phyloP scores from a whole-genome alignment of 2,797 vertebrate genomes.

The Prionace glauca region DNA sequence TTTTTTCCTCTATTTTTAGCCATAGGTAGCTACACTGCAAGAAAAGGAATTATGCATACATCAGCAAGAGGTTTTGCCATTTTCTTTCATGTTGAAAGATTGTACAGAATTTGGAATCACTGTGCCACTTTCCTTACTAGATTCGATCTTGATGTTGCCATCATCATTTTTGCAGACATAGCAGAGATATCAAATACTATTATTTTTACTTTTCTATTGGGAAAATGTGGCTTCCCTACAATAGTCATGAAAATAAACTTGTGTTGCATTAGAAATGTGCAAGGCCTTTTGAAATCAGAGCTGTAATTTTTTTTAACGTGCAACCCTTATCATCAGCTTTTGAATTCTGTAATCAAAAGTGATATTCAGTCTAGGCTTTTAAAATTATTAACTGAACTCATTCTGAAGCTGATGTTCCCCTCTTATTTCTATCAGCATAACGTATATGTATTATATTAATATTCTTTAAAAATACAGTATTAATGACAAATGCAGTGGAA shows the following conservation, averaged over 20 bases:
- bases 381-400: not conserved
- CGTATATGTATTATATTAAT: not conserved
- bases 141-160: constrained; percentile 59
- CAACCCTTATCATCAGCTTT: not conserved
- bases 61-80: constrained; percentile 53
- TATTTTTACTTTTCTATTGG: constrained; percentile 46
- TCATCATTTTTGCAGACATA: constrained; percentile 60
- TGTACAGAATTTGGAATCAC: constrained; percentile 63
- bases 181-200: not conserved
- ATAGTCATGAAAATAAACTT: not conserved
- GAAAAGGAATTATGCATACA: constrained; percentile 56
- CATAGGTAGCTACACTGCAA: constrained; percentile 49
- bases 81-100: constrained; percentile 61
- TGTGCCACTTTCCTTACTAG: constrained; percentile 67
- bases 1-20: constrained; percentile 49
- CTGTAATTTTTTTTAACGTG: not conserved
- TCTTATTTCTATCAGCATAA: not conserved
- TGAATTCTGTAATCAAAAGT: not conserved
- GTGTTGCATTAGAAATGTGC: not conserved
- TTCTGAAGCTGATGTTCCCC: not conserved
- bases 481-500: not conserved
- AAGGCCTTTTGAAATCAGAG: not conserved
- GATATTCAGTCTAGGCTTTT: not conserved
- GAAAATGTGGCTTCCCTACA: constrained; percentile 52
- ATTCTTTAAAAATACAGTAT: not conserved